A percentile compares a stretch with the other conserved stretches of the same genome.
These are phyloP conservation scores for Yoshiicerus persimilis DNA, from an alignment of 1,140 invertebrate species.

Conservation along the genomic window DNA sequence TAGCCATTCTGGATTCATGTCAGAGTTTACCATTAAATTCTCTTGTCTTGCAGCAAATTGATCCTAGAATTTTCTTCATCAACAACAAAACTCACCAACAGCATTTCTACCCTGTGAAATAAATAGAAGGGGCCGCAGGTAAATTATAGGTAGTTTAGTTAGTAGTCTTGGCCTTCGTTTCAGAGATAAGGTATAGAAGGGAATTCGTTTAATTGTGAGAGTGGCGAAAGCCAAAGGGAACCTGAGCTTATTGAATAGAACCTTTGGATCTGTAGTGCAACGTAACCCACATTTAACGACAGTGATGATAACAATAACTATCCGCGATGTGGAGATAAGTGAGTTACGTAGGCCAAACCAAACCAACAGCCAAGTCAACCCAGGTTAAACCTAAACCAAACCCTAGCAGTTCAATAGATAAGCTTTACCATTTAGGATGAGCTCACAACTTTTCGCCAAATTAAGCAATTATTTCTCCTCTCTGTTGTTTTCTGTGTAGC, in stretches of 20 bases:
- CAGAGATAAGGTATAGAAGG: not conserved
- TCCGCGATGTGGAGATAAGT: not conserved
- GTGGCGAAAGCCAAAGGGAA: too few relatives aligned
- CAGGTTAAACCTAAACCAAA: not conserved
- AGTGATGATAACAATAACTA: slow-evolving; percentile 11
- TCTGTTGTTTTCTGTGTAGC: not conserved
- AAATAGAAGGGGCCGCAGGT: not conserved
- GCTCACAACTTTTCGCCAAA: slow-evolving; percentile 11
- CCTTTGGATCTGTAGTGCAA: not conserved
- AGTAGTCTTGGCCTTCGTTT: not conserved
- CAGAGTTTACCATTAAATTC: too few relatives aligned
- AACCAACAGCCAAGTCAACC: not conserved
- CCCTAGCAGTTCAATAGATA: not conserved
- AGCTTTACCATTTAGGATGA: slow-evolving; percentile 1
- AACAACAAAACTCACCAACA: not conserved
- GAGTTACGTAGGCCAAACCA: not conserved
- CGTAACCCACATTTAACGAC: slow-evolving; percentile 17
- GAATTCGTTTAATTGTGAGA: not conserved
- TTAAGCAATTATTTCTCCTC: slow-evolving; percentile 3
- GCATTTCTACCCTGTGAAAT: too few relatives aligned
- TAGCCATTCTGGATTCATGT: too few relatives aligned
- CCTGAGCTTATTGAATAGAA: not conserved
- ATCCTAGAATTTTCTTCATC: not conserved
- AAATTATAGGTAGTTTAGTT: not conserved
- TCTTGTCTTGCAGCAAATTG: too few relatives aligned